Percentiles rank a stretch among this genome's conserved stretches.
These are phyloP conservation scores for Scaptomyza parva DNA, from an alignment of 2,888 invertebrate species.

Conservation along the genomic window DNA sequence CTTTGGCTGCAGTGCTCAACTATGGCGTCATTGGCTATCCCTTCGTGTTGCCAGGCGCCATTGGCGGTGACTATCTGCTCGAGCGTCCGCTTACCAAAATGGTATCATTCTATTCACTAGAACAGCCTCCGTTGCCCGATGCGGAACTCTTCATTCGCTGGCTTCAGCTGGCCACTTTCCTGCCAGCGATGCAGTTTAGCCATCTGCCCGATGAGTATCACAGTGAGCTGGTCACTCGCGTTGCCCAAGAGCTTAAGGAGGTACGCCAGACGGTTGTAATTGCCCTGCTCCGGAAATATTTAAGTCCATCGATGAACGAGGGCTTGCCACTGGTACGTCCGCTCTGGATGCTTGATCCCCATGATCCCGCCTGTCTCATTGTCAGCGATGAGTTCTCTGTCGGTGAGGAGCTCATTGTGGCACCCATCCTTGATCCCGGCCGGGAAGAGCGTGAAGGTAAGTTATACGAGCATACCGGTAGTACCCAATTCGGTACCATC, in stretches of 20 bases:
- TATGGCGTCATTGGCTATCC: constrained; percentile 97
- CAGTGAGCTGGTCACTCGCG: constrained; percentile 90
- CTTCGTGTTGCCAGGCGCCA: constrained; percentile 96
- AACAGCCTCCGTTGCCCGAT: constrained; percentile 88
- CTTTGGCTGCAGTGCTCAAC: constrained; percentile 94
- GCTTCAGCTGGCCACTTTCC: constrained; percentile 95
- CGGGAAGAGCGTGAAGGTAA: constrained; percentile 89
- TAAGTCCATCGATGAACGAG: constrained; percentile 91
- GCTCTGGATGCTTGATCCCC: constrained; percentile 94
- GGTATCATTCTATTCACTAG: constrained; percentile 86
- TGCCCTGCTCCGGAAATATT: constrained; percentile 90
- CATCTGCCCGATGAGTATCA: constrained; percentile 95
- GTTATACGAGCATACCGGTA: background rate
- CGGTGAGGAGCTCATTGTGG: constrained; percentile 95
- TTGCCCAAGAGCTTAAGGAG: constrained; percentile 90
- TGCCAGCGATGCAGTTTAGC: constrained; percentile 96
- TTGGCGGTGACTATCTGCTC: constrained; percentile 94
- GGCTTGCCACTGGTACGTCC: constrained; percentile 94
- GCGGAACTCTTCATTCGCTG: constrained; percentile 95
- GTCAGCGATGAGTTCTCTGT: constrained; percentile 95
- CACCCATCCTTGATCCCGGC: constrained; percentile 91
- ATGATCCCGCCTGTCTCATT: constrained; percentile 90
- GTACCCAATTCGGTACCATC: too few species aligned
- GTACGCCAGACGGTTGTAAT: constrained; percentile 92
- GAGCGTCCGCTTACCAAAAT: constrained; percentile 85